These are phyloP conservation scores for Tineola bisselliella DNA, from an alignment of 2,888 invertebrate genomes.

Conservation along the genomic window DNA sequence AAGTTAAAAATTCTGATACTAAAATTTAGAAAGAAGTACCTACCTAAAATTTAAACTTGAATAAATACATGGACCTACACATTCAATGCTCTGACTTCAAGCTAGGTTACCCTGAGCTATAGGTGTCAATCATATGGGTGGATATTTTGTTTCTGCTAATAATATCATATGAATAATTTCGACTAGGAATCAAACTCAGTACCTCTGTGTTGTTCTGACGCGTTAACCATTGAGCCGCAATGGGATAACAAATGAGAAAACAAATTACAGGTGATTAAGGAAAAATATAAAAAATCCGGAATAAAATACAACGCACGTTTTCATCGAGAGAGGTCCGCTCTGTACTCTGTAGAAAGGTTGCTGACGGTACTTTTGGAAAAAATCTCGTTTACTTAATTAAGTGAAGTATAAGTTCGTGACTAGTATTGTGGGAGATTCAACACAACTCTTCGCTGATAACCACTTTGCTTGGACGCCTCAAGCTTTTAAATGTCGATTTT, in stretches of 20 bases:
- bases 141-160: no score
- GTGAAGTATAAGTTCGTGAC: constrained; percentile 68
- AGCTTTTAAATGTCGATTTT: background rate
- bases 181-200: no score
- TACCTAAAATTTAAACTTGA: no score
- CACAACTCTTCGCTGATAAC: background rate
- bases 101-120: no score
- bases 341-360: background rate
- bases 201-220: no score
- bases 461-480: background rate
- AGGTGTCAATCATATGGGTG: no score
- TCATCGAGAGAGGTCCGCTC: background rate
- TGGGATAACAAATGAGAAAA: background rate
- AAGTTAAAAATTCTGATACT: no score
- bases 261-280: background rate
- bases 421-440: constrained; percentile 48
- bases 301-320: background rate
- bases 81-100: no score
- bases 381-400: constrained; percentile 64
- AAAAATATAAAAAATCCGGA: background rate
- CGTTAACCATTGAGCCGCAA: no score
- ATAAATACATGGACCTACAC: no score
- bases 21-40: no score
- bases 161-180: no score
- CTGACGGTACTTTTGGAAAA: background rate